These are phyloP conservation scores for Bufo gargarizans DNA, from an alignment of 2,113 vertebrate genomes.

Conservation along the genomic window DNA sequence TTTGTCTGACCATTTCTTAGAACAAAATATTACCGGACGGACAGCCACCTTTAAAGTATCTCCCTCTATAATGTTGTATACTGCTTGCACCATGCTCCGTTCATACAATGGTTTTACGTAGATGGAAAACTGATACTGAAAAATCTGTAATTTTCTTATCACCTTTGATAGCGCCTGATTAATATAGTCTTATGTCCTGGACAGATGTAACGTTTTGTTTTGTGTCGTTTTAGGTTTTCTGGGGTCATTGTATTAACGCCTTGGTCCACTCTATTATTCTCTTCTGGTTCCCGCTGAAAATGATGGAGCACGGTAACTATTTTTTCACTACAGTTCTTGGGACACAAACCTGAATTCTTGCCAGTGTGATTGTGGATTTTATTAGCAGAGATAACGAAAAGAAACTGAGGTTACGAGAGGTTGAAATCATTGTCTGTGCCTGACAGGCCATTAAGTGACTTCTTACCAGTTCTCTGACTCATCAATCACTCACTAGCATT, in stretches of 20 bases:
- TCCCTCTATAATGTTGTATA: not conserved
- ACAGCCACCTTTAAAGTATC: not conserved
- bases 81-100: not conserved
- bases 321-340: constrained; percentile 63
- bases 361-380: constrained; percentile 54
- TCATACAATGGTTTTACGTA: not conserved
- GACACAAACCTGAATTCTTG: constrained; percentile 56
- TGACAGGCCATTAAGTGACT: constrained; percentile 27
- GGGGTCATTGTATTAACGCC: constrained; percentile 99
- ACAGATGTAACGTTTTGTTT: constrained; percentile 66
- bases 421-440: constrained; percentile 24
- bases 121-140: not conserved
- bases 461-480: constrained; percentile 31
- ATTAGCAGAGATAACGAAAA: constrained; percentile 28
- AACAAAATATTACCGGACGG: too few species aligned
- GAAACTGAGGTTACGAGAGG: constrained; percentile 39
- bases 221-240: constrained; percentile 90
- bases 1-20: too few species aligned
- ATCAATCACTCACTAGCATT: constrained; percentile 35
- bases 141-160: not conserved
- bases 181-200: constrained; percentile 64
- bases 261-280: constrained; percentile 98
- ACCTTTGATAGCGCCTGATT: constrained; percentile 27
- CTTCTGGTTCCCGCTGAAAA: constrained; percentile 98
- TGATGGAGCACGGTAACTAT: constrained; percentile 90